Evolutionary conservation across 2,113 vertebrate species (phyloP).

Genomic region (Channa maculata): DNA sequence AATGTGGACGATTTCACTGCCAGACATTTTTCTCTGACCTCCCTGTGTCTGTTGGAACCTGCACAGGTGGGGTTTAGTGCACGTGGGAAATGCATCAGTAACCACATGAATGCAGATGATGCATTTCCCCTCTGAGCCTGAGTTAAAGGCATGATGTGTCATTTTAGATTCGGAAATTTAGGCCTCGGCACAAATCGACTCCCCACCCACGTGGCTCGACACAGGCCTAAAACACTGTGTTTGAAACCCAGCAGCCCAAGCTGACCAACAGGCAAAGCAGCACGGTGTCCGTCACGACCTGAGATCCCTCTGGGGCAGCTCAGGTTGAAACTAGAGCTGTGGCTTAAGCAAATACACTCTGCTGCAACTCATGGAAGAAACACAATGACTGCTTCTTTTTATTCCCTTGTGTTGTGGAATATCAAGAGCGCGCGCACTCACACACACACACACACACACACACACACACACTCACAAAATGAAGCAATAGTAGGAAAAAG

Average conservation of each 20-base stretch:
- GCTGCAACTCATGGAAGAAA: no score
- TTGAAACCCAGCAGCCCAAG: neutral
- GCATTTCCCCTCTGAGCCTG: neutral
- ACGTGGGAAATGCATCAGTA: neutral
- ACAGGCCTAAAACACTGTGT: slow-evolving; percentile 12
- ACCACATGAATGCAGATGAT: neutral
- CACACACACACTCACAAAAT: slow-evolving; percentile 1
- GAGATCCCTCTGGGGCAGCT: neutral
- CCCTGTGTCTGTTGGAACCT: slow-evolving; percentile 12
- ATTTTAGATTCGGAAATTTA: no score
- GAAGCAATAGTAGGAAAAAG: slow-evolving; percentile 2
- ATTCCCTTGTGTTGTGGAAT: neutral
- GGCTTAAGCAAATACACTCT: slow-evolving; percentile 4
- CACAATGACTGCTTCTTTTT: neutral
- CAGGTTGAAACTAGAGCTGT: neutral
- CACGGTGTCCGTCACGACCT: neutral
- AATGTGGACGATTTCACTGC: neutral
- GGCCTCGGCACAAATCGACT: neutral
- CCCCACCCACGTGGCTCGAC: neutral
- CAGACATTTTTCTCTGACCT: neutral
- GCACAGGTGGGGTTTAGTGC: neutral
- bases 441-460: neutral
- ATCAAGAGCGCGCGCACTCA: no score
- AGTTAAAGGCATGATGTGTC: neutral
- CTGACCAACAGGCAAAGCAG: neutral